A percentile compares a stretch with the other conserved stretches of the same genome.
Evolutionary conservation across 2,888 invertebrate genomes (phyloP).

Genomic region (Epicampocera succincta): DNA sequence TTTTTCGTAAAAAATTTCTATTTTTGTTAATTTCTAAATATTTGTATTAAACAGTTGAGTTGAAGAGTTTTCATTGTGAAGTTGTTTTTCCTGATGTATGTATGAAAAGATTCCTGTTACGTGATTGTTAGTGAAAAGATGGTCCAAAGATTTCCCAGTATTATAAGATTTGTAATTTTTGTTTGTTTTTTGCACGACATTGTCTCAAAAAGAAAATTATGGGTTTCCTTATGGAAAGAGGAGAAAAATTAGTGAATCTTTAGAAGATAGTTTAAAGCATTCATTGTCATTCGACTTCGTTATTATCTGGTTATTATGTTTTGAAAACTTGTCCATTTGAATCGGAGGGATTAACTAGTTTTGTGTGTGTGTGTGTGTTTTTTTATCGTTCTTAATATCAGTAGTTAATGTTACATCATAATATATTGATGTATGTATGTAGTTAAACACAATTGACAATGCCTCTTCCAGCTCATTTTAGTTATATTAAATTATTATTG

Average conservation of each 20-base stretch:
- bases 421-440: background rate
- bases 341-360: slow-evolving; percentile 67
- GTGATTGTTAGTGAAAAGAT: slow-evolving; percentile 59
- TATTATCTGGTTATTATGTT: slow-evolving; percentile 26
- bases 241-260: slow-evolving; percentile 1
- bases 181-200: slow-evolving; percentile 59
- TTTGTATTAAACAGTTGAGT: slow-evolving; percentile 70
- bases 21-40: slow-evolving; percentile 14
- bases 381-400: slow-evolving; percentile 41
- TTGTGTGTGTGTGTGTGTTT: too few species aligned
- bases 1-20: slow-evolving; percentile 28
- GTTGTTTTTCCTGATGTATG: slow-evolving; percentile 60
- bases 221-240: background rate
- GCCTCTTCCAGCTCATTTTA: slow-evolving; percentile 48
- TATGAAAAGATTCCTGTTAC: slow-evolving; percentile 14
- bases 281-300: slow-evolving; percentile 33
- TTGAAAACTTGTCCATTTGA: slow-evolving; percentile 49
- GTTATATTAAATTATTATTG: background rate
- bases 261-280: slow-evolving; percentile 20
- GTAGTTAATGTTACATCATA: slow-evolving; percentile 14
- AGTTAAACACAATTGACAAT: slow-evolving; percentile 70
- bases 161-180: slow-evolving; percentile 47
- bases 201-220: slow-evolving; percentile 56
- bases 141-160: slow-evolving; percentile 67
- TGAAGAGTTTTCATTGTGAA: slow-evolving; percentile 52